These are phyloP conservation scores for Bubo scandiacus DNA, from an alignment of 2,113 vertebrate genomes.

Conservation along the genomic window DNA sequence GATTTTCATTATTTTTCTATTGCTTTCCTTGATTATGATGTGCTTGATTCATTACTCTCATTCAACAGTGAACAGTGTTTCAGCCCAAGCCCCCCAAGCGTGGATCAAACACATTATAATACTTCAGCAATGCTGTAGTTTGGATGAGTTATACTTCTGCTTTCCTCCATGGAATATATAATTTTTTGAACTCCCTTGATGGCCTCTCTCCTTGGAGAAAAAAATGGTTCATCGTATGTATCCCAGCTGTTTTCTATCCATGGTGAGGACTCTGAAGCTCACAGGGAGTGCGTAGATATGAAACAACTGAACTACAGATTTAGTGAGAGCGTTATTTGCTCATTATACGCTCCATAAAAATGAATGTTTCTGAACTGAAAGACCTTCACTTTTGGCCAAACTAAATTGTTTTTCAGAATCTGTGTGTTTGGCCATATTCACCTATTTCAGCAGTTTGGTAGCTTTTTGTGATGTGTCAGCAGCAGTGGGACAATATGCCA, in stretches of 20 bases:
- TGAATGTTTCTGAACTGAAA: not conserved
- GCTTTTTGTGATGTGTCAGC: not conserved
- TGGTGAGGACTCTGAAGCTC: not conserved
- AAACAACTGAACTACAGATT: not conserved
- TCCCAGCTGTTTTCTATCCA: not conserved
- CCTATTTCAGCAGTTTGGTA: not conserved
- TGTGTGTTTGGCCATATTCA: not conserved
- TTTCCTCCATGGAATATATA: not conserved
- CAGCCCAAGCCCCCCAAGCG: not conserved
- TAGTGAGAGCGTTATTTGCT: not conserved
- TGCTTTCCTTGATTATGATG: not conserved
- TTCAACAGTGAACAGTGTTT: not conserved
- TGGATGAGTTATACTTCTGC: not conserved
- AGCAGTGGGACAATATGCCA: not conserved
- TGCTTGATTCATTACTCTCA: not conserved
- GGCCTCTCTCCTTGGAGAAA: not conserved
- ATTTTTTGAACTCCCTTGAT: not conserved
- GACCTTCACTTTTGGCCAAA: not conserved
- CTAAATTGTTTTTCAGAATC: not conserved
- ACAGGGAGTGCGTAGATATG: not conserved
- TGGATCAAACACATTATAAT: not conserved
- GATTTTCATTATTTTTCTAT: not conserved
- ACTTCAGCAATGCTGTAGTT: not conserved
- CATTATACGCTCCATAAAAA: not conserved
- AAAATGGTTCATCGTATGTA: not conserved